Evolutionary conservation across 2,797 vertebrate genomes (phyloP).

Genomic region (Malacoraja senta): DNA sequence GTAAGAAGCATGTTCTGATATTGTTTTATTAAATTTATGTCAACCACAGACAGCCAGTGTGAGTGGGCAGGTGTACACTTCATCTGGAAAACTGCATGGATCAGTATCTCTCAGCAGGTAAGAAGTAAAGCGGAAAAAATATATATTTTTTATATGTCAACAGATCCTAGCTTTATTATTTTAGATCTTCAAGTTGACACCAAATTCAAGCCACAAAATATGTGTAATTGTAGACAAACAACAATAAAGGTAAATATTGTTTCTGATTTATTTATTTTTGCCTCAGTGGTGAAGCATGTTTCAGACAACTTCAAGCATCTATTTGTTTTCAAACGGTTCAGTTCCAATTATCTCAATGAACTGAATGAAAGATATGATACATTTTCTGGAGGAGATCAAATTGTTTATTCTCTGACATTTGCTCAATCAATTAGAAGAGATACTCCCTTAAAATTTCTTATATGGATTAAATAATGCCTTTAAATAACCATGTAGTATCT

Average conservation of each 20-base stretch:
- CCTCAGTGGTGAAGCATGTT: too few species aligned
- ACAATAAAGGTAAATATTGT: too few species aligned
- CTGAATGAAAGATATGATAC: background rate
- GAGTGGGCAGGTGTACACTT: background rate
- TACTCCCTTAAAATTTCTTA: background rate
- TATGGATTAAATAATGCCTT: background rate
- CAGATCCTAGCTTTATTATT: background rate
- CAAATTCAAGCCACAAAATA: background rate
- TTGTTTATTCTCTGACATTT: background rate
- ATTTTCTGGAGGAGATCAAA: background rate
- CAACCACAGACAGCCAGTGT: constrained; percentile 15
- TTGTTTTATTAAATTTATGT: background rate
- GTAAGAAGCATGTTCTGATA: background rate
- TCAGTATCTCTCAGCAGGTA: constrained; percentile 7
- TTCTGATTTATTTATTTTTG: background rate
- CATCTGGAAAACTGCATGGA: background rate
- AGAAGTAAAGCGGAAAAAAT: background rate
- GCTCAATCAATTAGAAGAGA: background rate
- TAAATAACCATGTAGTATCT: background rate
- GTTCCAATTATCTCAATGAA: background rate
- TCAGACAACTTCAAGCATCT: background rate
- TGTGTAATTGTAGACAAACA: background rate
- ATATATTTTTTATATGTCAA: background rate
- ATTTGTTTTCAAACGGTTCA: background rate
- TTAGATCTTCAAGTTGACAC: background rate